Conservation (phyloP, 2,113 vertebrate species). For the Gallinago paraguaiae region DNA sequence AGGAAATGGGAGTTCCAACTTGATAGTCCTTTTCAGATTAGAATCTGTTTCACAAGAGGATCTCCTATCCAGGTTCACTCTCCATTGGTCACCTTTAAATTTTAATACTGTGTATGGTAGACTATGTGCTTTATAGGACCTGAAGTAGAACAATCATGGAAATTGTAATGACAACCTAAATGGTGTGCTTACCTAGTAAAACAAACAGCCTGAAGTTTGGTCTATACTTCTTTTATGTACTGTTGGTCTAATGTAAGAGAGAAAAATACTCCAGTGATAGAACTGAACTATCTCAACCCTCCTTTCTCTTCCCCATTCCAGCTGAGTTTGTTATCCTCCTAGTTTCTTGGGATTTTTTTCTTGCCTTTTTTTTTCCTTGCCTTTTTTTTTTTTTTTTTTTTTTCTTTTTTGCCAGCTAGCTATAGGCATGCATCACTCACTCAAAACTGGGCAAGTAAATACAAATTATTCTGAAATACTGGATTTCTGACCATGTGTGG, state of each 20-base stretch:
- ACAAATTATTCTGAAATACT: neutral
- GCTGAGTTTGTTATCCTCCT: neutral
- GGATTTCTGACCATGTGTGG: neutral
- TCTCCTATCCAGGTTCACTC: neutral
- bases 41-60: neutral
- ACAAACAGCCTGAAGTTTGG: neutral
- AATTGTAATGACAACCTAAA: neutral
- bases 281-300: neutral
- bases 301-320: neutral
- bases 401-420: rapidly evolving
- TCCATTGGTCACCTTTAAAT: neutral
- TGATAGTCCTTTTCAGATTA: neutral
- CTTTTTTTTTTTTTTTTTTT: too few species aligned
- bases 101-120: neutral
- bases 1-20: neutral
- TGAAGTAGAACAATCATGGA: neutral
- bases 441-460: neutral
- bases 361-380: too few species aligned
- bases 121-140: neutral
- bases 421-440: rapidly evolving
- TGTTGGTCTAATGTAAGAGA: neutral
- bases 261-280: neutral
- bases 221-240: neutral
- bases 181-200: neutral
- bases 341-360: neutral